A percentile compares a stretch with the other conserved stretches of the same genome.
Evolutionary conservation across 1,140 invertebrate species (phyloP).

Genomic region (Daktulosphaira vitifoliae): DNA sequence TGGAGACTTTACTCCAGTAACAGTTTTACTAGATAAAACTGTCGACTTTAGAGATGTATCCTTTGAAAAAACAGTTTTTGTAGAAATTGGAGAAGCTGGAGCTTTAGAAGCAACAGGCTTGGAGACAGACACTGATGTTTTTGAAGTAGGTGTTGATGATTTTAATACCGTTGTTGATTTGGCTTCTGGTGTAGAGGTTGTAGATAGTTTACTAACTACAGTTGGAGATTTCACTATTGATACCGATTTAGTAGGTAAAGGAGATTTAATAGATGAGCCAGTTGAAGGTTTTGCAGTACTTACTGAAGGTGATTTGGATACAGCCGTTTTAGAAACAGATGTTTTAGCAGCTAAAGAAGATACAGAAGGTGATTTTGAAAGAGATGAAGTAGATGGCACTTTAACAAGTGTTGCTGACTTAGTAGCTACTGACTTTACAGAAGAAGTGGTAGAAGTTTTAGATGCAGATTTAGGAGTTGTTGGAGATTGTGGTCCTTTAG

Average conservation of each 20-base stretch:
- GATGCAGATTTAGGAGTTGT: background rate
- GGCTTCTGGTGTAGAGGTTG: background rate
- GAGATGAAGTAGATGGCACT: too few species aligned
- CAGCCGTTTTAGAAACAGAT: background rate
- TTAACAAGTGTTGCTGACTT: background rate
- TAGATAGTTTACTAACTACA: background rate
- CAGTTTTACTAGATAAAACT: background rate
- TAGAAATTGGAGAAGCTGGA: background rate
- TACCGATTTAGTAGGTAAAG: background rate
- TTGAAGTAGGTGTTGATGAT: too few species aligned
- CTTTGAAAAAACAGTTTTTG: background rate
- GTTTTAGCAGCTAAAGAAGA: too few species aligned
- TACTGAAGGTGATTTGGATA: background rate
- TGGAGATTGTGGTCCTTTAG: conserved; percentile 8
- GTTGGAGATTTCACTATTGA: background rate
- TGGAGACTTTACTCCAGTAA: background rate
- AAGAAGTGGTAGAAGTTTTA: conserved; percentile 8
- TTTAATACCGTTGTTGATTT: background rate
- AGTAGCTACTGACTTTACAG: background rate
- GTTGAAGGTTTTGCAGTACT: background rate
- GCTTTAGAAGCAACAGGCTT: background rate
- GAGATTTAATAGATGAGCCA: background rate
- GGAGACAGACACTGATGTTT: too few species aligned
- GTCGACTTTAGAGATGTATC: background rate
- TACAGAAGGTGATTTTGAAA: conserved; percentile 1